These are phyloP conservation scores for Siniperca knerii DNA, from an alignment of 2,113 vertebrate genomes.

Conservation along the genomic window DNA sequence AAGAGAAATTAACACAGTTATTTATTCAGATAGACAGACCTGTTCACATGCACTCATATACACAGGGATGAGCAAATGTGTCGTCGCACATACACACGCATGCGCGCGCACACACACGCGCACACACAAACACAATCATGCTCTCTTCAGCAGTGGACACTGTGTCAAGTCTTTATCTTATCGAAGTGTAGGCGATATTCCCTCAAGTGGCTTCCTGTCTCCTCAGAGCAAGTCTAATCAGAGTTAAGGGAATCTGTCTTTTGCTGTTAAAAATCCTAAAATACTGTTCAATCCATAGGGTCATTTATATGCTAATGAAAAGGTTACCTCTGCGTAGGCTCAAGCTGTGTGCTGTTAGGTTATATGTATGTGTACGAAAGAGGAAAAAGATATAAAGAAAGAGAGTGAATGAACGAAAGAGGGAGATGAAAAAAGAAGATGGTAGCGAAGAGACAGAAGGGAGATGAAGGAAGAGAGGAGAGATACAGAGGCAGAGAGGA, in stretches of 20 bases:
- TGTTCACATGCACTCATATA: conserved; percentile 5
- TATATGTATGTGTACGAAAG: conserved; percentile 20
- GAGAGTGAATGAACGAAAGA: conserved; percentile 35
- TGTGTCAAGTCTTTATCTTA: conserved; percentile 76
- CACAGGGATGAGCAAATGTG: background rate
- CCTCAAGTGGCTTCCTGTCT: conserved; percentile 74
- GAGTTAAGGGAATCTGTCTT: conserved; percentile 74
- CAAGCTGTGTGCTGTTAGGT: conserved; percentile 53
- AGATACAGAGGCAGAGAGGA: conserved; percentile 55
- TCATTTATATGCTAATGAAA: conserved; percentile 83
- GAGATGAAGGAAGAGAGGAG: conserved; percentile 51
- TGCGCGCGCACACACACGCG: background rate
- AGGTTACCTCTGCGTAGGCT: conserved; percentile 66
- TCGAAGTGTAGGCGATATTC: conserved; percentile 67
- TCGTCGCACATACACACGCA: background rate
- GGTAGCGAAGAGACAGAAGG: conserved; percentile 20
- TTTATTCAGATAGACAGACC: conserved; percentile 33
- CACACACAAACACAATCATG: conserved; percentile 6
- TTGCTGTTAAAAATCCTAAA: conserved; percentile 80
- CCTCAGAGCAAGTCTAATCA: conserved; percentile 64
- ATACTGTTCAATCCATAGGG: conserved; percentile 74
- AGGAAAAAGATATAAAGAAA: background rate
- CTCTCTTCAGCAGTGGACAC: conserved; percentile 45
- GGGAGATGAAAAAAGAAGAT: conserved; percentile 48
- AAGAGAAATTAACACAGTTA: conserved; percentile 28